phyloP scores from a whole-genome alignment of 2,113 vertebrate genomes.

The Piliocolobus tephrosceles region DNA sequence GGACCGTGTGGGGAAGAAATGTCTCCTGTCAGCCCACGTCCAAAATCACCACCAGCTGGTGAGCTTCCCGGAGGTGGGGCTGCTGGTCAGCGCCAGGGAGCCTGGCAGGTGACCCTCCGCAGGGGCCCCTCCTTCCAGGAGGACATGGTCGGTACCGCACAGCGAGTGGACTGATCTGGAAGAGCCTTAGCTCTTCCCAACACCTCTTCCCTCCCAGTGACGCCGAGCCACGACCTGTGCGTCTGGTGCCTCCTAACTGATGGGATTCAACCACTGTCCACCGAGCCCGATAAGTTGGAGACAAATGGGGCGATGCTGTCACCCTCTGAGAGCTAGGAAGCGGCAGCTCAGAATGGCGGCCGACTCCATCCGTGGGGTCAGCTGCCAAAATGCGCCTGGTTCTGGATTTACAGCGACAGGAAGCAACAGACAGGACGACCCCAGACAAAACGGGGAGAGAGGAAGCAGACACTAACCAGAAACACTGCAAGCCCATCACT shows the following conservation, averaged over 20 bases:
- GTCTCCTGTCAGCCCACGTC: background rate
- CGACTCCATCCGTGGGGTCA: background rate
- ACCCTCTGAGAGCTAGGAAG: background rate
- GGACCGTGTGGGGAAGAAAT: background rate
- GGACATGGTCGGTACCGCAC: background rate
- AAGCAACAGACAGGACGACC: accelerated
- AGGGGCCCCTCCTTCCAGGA: no score
- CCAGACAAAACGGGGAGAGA: accelerated
- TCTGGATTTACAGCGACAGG: background rate
- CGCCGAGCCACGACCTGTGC: accelerated
- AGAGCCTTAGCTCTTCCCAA: accelerated
- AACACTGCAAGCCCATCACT: accelerated
- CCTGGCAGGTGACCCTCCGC: background rate
- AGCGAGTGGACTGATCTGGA: accelerated
- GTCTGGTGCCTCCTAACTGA: background rate
- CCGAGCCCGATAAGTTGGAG: no score
- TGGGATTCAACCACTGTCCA: accelerated
- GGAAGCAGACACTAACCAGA: accelerated
- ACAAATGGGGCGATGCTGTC: accelerated
- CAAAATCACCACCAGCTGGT: background rate
- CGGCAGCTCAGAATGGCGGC: background rate
- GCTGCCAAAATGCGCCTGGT: accelerated
- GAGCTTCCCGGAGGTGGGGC: background rate
- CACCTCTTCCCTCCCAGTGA: accelerated
- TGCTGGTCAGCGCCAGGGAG: background rate